These are phyloP conservation scores for Blastomussa wellsi DNA, from an alignment of 92 coral and sea anemone genomes.

Conservation along the genomic window DNA sequence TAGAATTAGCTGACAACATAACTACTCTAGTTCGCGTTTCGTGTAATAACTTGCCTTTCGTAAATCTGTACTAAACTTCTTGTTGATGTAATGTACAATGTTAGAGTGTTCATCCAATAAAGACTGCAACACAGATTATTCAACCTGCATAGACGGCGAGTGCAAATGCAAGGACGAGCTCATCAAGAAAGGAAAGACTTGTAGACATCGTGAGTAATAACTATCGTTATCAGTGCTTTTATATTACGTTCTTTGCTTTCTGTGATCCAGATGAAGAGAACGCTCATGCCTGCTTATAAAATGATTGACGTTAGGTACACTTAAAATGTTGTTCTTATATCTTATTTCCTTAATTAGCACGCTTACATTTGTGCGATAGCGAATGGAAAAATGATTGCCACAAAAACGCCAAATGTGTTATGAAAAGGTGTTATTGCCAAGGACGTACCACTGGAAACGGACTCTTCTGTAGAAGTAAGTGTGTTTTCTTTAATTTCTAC, in stretches of 20 bases:
- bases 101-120: constrained; percentile 15
- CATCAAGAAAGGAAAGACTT: constrained; percentile 7
- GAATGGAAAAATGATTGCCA: constrained; percentile 13
- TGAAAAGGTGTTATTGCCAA: constrained; percentile 26
- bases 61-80: no score
- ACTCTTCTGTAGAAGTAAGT: constrained; percentile 24
- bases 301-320: no score
- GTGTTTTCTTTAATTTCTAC: no score
- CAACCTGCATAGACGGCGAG: constrained; percentile 2
- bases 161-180: constrained; percentile 36
- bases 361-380: constrained; percentile 10
- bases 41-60: no score
- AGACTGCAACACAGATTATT: constrained; percentile 11
- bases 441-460: constrained; percentile 22
- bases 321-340: background rate
- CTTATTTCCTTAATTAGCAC: constrained; percentile 4
- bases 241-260: no score
- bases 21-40: no score
- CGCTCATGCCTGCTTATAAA: no score
- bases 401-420: constrained; percentile 12
- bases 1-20: no score
- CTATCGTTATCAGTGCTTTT: no score
- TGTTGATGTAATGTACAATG: no score
- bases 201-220: constrained; percentile 18
- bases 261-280: no score